phyloP scores from a whole-genome alignment of 2,113 vertebrate genomes.

The Thunnus maccoyii region DNA sequence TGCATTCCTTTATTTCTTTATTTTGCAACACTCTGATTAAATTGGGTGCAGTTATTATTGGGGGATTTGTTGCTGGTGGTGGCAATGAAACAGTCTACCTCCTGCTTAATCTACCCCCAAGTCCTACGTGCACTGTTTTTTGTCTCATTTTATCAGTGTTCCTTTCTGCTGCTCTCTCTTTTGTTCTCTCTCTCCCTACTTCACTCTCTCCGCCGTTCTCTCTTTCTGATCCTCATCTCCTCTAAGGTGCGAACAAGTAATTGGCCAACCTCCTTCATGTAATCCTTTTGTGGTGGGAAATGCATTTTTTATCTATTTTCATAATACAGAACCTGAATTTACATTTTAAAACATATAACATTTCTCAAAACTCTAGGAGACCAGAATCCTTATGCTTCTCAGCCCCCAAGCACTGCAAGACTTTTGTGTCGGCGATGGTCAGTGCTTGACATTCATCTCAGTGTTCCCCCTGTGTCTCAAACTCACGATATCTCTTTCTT shows the following conservation, averaged over 20 bases:
- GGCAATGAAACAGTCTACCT: constrained; percentile 69
- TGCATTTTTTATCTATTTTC: constrained; percentile 26
- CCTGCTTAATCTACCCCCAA: constrained; percentile 72
- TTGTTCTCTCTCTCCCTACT: not conserved
- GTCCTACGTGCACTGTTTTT: constrained; percentile 50
- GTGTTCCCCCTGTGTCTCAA: too few species aligned
- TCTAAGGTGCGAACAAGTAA: constrained; percentile 69
- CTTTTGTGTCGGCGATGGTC: not conserved
- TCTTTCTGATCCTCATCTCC: constrained; percentile 45
- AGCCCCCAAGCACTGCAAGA: not conserved
- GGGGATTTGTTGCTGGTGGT: constrained; percentile 75
- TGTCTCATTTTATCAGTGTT: constrained; percentile 62
- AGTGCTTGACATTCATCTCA: not conserved
- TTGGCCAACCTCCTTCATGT: constrained; percentile 51
- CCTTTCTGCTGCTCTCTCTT: constrained; percentile 14
- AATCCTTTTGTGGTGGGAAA: constrained; percentile 54
- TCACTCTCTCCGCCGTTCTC: constrained; percentile 13
- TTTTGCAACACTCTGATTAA: constrained; percentile 71
- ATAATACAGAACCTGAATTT: constrained; percentile 30
- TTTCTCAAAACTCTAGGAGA: constrained; percentile 17
- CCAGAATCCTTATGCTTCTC: not conserved
- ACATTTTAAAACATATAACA: constrained; percentile 36
- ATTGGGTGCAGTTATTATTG: constrained; percentile 78
- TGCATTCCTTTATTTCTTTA: constrained; percentile 70
- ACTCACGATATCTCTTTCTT: not conserved